Percentiles rank a stretch among this genome's conserved stretches.
Evolutionary conservation across 2,113 vertebrate species (phyloP).

Genomic region (Oryctolagus cuniculus): mOryCun1.1 NC_091451.1:47583001-47583500

Average conservation of each 20-base stretch:
- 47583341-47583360: not conserved
- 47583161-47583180: no score
- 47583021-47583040: no score
- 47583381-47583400: not conserved
- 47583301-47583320: not conserved
- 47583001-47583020: no score
- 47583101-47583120: no score
- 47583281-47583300: no score
- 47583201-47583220: not conserved
- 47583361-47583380: not conserved
- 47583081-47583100: no score
- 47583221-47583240: not conserved
- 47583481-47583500: not conserved
- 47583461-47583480: not conserved
- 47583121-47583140: not conserved
- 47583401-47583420: rapidly evolving
- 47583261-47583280: no score
- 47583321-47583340: not conserved
- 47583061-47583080: rapidly evolving
- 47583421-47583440: not conserved
- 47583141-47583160: no score
- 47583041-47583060: no score
- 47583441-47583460: not conserved
- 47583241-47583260: no score
- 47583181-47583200: no score